phyloP scores from a whole-genome alignment of 64 coral and sea anemone species.

The Montipora cactus region DNA sequence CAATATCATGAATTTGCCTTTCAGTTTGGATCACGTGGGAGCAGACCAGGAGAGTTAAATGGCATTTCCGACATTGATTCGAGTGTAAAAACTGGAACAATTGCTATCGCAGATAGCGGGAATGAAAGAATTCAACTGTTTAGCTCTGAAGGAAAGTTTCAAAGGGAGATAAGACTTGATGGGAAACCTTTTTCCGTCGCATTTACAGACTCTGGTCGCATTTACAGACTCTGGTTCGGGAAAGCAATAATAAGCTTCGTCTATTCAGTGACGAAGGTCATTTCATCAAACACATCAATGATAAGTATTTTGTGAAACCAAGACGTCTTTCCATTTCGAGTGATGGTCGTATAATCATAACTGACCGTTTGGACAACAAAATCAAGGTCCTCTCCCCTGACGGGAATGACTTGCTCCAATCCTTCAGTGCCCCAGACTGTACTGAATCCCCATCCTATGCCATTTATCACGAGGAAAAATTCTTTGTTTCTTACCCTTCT shows the following conservation, averaged over 20 bases:
- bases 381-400: too few species aligned
- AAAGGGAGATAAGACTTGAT: too few species aligned
- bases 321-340: background rate
- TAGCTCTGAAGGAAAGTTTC: too few species aligned
- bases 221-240: too few species aligned
- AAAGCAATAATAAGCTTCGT: too few species aligned
- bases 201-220: too few species aligned
- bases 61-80: background rate
- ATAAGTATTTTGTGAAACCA: background rate
- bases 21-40: background rate
- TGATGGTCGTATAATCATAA: background rate
- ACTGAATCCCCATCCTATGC: background rate
- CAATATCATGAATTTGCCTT: background rate
- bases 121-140: background rate
- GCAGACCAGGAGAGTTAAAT: background rate
- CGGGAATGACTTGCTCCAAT: too few species aligned
- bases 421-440: background rate
- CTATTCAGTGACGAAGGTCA: too few species aligned
- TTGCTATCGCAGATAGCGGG: constrained; percentile 1
- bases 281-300: background rate
- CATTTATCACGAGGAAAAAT: constrained; percentile 1
- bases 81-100: constrained; percentile 12
- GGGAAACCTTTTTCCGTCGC: too few species aligned
- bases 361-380: too few species aligned
- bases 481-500: constrained; percentile 18